phyloP scores from a whole-genome alignment of 2,888 invertebrate species.

The Ernsta delagoae region DNA sequence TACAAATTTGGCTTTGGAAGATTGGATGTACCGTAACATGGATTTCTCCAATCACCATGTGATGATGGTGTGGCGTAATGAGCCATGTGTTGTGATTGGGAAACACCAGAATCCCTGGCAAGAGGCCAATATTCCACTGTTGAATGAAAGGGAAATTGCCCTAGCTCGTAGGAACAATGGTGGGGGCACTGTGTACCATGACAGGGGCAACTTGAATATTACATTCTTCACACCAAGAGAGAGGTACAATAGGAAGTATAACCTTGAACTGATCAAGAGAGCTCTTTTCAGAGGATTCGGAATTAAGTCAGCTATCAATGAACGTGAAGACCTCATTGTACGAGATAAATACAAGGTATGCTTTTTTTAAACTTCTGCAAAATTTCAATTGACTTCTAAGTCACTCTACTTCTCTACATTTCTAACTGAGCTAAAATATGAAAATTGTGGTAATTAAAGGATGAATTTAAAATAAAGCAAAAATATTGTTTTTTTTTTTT shows the following conservation, averaged over 20 bases:
- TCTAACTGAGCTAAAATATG: too few species aligned
- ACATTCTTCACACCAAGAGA: constrained; percentile 95
- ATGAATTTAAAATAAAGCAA: neutral
- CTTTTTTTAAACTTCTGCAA: constrained; percentile 43
- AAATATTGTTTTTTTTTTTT: too few species aligned
- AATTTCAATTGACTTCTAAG: too few species aligned
- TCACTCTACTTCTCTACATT: too few species aligned
- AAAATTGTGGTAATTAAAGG: neutral
- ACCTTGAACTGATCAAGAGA: constrained; percentile 93
- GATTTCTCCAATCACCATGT: constrained; percentile 93
- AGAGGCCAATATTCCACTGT: constrained; percentile 91
- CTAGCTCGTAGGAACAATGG: constrained; percentile 97
- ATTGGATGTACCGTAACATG: constrained; percentile 96
- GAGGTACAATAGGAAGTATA: constrained; percentile 93
- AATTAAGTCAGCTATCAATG: constrained; percentile 90
- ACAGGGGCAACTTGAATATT: constrained; percentile 95
- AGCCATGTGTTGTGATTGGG: constrained; percentile 97
- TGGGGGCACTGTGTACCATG: constrained; percentile 98
- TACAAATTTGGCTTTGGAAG: constrained; percentile 97
- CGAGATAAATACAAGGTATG: constrained; percentile 91
- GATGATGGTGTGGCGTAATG: constrained; percentile 96
- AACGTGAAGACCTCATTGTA: constrained; percentile 94
- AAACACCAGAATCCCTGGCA: constrained; percentile 98
- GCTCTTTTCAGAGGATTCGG: constrained; percentile 93
- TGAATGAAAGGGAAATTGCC: constrained; percentile 85